Base-by-base conservation (phyloP, 2,113 vertebrate species). In the Chrysemys picta region DNA sequence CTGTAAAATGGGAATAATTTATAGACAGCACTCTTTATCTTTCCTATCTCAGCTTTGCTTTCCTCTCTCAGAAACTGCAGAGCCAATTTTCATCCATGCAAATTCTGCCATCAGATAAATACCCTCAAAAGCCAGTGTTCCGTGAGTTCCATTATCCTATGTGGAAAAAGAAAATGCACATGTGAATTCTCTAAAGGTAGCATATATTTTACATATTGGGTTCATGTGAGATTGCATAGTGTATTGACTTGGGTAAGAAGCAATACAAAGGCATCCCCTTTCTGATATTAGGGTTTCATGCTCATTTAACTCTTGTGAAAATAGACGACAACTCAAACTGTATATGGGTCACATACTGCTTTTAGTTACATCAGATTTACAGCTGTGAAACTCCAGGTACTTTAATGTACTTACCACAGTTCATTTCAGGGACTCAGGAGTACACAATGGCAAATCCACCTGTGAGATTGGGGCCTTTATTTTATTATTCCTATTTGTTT, bases 401-500 rank as follows among this genome's bases (percentile, higher is more conserved):
- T 38, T 75, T 21, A 75, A n/a, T 22, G n/a, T 42, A 1, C 29
- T 56, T 91, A 11, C 12, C 80, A 45, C 29, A 53, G 31, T 57
- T 72, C 50, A 62, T 5, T n/a, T 59, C 25, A 21, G 16, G 25
- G 47, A 11, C 16, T 80, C 4, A 0, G 13, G 57, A 62, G 49
- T 82, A 19, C 82, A n/a, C 14, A 42, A 19, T 42, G 10, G 8
- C 65, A 52, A 42, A 35, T 56, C 5, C 49, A 21, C 16, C 8
- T 6, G 4, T 35, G 86, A 24, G 10, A 82, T 22, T 4, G 82
- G 5, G n/a, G 27, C 4, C 5, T 78, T 27, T 8, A 4, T 76
- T 10, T 4, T 31, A 72, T 57, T 53, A 45, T 27, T 0, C 2
- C 4, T 2, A 1, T 0, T n/a, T 8, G 9, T 38, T 25, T 19